Percentiles rank a stretch among this genome's conserved stretches.
phyloP scores from a whole-genome alignment of 2,888 invertebrate species.

The Hydrotaea diabolus region DNA sequence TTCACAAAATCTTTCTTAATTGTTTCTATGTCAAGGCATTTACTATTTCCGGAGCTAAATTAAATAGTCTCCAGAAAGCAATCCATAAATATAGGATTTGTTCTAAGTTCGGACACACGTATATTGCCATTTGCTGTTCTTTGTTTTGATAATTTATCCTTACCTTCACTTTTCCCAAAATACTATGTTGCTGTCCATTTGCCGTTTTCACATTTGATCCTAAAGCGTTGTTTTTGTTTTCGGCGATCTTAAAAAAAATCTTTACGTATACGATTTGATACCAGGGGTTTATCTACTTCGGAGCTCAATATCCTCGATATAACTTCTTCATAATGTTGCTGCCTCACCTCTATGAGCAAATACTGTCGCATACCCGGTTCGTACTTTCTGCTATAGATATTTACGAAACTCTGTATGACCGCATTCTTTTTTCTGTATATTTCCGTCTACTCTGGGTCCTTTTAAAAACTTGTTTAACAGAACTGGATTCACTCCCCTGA shows the following conservation, averaged over 20 bases:
- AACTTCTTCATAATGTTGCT: constrained; percentile 1
- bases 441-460: too few species aligned
- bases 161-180: constrained; percentile 36
- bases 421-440: neutral
- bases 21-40: neutral
- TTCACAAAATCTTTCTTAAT: neutral
- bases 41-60: constrained; percentile 6
- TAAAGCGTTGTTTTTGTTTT: constrained; percentile 20
- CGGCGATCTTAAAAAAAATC: too few species aligned
- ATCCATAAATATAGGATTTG: constrained; percentile 1
- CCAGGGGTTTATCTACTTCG: too few species aligned
- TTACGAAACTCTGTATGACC: too few species aligned
- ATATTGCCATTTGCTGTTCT: too few species aligned
- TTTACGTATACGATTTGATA: too few species aligned
- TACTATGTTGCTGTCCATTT: too few species aligned
- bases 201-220: too few species aligned
- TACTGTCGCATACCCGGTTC: constrained; percentile 7
- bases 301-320: neutral
- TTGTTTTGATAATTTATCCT: too few species aligned
- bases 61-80: constrained; percentile 37
- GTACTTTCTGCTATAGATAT: neutral
- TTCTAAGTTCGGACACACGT: constrained; percentile 42
- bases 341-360: too few species aligned
- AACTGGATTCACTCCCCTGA: too few species aligned
- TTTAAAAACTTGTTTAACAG: constrained; percentile 11